These are phyloP conservation scores for Horisme vitalbata DNA, from an alignment of 2,888 invertebrate species.

Conservation along the genomic window DNA sequence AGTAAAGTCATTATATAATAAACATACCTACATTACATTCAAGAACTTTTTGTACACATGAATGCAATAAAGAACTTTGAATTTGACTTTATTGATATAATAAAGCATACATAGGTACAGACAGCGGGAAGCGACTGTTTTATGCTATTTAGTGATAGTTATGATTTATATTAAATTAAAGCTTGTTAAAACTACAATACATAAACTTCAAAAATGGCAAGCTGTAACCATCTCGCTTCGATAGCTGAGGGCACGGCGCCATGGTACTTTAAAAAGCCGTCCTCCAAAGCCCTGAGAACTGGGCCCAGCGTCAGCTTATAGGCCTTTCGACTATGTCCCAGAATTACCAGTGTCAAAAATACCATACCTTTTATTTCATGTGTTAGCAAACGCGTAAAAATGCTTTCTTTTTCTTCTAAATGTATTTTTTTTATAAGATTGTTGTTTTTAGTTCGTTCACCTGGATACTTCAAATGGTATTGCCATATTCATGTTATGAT, in stretches of 20 bases:
- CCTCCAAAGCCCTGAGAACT: constrained; percentile 60
- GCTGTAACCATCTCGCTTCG: constrained; percentile 61
- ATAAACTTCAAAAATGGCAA: constrained; percentile 54
- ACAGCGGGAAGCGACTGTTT: too few species aligned
- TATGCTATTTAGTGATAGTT: too few species aligned
- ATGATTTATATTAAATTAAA: too few species aligned
- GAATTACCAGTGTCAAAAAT: constrained; percentile 32
- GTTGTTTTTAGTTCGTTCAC: constrained; percentile 23
- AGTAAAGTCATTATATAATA: too few species aligned
- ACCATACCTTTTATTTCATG: constrained; percentile 25
- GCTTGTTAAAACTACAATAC: too few species aligned
- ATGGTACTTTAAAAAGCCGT: constrained; percentile 65
- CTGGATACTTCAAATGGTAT: constrained; percentile 37
- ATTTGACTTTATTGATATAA: too few species aligned
- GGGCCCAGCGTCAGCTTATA: constrained; percentile 52
- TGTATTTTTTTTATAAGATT: constrained; percentile 15
- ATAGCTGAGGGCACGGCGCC: constrained; percentile 52
- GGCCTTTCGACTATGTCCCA: constrained; percentile 53
- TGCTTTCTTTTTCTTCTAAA: constrained; percentile 33
- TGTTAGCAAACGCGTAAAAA: constrained; percentile 10
- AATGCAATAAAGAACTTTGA: too few species aligned
- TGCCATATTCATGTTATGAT: constrained; percentile 51
- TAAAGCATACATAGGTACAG: too few species aligned
- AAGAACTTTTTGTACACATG: too few species aligned
- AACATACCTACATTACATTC: too few species aligned